A percentile compares a stretch with the other conserved stretches of the same genome.
phyloP scores from a whole-genome alignment of 2,797 vertebrate species.

The Thalassophryne amazonica region DNA sequence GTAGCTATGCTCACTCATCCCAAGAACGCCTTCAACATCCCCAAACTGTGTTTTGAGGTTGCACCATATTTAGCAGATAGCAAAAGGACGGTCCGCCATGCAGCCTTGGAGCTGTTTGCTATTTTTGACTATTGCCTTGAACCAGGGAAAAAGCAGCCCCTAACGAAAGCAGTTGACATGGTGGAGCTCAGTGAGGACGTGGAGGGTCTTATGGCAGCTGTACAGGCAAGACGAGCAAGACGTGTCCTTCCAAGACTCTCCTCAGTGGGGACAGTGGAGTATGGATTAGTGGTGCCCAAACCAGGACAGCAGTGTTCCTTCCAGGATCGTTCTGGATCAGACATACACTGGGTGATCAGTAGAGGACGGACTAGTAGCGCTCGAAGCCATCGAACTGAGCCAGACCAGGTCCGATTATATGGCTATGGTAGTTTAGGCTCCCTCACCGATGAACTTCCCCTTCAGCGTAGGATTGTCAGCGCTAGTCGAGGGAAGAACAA shows the following conservation, averaged over 20 bases:
- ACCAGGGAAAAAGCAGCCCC: slow-evolving; percentile 72
- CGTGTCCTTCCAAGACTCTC: slow-evolving; percentile 80
- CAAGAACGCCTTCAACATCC: slow-evolving; percentile 82
- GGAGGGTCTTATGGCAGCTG: slow-evolving; percentile 83
- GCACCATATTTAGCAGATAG: slow-evolving; percentile 83
- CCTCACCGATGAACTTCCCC: slow-evolving; percentile 41
- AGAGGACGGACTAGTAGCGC: slow-evolving; percentile 81
- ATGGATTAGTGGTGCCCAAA: slow-evolving; percentile 79
- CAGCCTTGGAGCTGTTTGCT: slow-evolving; percentile 86
- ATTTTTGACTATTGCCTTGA: slow-evolving; percentile 82
- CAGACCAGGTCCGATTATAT: slow-evolving; percentile 51
- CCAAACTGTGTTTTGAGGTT: slow-evolving; percentile 79
- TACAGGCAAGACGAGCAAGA: slow-evolving; percentile 86
- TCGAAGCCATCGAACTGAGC: slow-evolving; percentile 71
- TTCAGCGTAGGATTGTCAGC: slow-evolving; percentile 84
- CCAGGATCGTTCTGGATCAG: slow-evolving; percentile 74
- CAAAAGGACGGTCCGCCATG: slow-evolving; percentile 86
- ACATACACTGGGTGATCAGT: slow-evolving; percentile 87
- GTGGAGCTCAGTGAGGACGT: slow-evolving; percentile 82
- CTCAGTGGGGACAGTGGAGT: slow-evolving; percentile 81
- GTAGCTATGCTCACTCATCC: slow-evolving; percentile 83
- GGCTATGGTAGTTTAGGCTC: slow-evolving; percentile 70
- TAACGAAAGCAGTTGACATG: slow-evolving; percentile 84
- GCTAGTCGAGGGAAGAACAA: slow-evolving; percentile 90
- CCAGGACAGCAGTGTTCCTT: slow-evolving; percentile 61